Conservation (phyloP, 1,140 invertebrate genomes). For the Drosophila insularis region DNA sequence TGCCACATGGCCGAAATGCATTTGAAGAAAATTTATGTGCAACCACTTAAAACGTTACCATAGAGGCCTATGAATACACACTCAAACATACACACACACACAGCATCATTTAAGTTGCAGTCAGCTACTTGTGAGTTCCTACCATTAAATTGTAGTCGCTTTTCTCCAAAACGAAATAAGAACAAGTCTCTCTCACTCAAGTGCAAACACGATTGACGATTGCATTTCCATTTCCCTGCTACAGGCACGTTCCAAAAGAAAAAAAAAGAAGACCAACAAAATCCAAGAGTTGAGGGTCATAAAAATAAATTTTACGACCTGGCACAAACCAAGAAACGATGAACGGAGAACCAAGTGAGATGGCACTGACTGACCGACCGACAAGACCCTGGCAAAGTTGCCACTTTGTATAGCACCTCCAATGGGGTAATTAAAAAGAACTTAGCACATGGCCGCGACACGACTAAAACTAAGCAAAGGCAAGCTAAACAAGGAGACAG, state of each 20-base stretch:
- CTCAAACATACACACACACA: not conserved
- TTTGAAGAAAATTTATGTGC: not conserved
- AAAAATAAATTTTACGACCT: conserved; percentile 4
- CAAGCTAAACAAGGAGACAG: conserved; percentile 7
- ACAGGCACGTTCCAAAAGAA: not conserved
- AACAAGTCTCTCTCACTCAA: not conserved
- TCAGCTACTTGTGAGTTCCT: not conserved
- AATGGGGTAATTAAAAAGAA: conserved; percentile 67
- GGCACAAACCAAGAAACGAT: conserved; percentile 6
- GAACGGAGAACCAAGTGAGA: not conserved
- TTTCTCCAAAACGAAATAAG: not conserved
- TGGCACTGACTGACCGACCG: not conserved
- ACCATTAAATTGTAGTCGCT: not conserved
- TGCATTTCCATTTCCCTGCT: conserved; percentile 2
- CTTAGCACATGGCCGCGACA: conserved; percentile 63
- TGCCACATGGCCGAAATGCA: not conserved
- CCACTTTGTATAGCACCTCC: conserved; percentile 14
- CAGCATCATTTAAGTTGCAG: not conserved
- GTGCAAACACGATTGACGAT: conserved; percentile 4
- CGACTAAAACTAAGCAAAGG: conserved; percentile 20
- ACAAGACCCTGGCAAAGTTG: conserved; percentile 11
- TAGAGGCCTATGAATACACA: not conserved
- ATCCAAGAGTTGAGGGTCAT: conserved; percentile 3
- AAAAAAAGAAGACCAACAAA: not conserved
- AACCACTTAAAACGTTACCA: not conserved